A percentile compares a stretch with the other conserved stretches of the same genome.
These are phyloP conservation scores for Pyrocoelia pectoralis DNA, from an alignment of 2,888 invertebrate genomes.

Conservation along the genomic window DNA sequence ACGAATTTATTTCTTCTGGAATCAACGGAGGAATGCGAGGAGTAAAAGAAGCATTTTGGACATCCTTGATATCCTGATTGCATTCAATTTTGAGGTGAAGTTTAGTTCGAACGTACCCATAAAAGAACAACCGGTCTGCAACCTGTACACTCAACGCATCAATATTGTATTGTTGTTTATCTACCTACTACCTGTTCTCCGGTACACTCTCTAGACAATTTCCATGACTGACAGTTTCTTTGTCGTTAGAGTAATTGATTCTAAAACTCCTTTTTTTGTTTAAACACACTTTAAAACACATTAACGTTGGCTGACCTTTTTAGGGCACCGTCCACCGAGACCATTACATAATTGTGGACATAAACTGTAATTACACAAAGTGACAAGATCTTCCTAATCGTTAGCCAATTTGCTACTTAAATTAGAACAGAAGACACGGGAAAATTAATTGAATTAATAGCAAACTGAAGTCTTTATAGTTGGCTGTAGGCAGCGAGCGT, in stretches of 20 bases:
- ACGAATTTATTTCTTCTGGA: too few species aligned
- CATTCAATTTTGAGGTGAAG: neutral
- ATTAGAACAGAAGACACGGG: too few species aligned
- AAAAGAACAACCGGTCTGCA: slow-evolving; percentile 43
- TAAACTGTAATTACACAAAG: neutral
- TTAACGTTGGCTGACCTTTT: neutral
- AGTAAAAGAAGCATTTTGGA: neutral
- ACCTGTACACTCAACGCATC: slow-evolving; percentile 37
- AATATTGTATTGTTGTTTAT: slow-evolving; percentile 25
- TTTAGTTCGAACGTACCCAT: too few species aligned
- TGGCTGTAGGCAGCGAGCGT: slow-evolving; percentile 23
- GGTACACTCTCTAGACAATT: slow-evolving; percentile 28
- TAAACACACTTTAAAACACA: neutral
- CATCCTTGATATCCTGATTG: slow-evolving; percentile 6
- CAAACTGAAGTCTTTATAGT: slow-evolving; percentile 19
- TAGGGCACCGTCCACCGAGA: neutral
- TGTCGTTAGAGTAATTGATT: neutral
- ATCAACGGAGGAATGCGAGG: too few species aligned
- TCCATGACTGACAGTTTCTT: slow-evolving; percentile 7
- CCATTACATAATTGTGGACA: neutral
- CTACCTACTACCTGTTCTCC: slow-evolving; percentile 31
- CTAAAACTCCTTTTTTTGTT: neutral
- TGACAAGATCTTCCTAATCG: neutral
- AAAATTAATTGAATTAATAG: neutral
- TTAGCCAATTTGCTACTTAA: too few species aligned